Percentiles rank a stretch among this genome's conserved stretches.
Evolutionary conservation across 2,888 invertebrate genomes (phyloP).

Genomic region (Nomada fabriciana): DNA sequence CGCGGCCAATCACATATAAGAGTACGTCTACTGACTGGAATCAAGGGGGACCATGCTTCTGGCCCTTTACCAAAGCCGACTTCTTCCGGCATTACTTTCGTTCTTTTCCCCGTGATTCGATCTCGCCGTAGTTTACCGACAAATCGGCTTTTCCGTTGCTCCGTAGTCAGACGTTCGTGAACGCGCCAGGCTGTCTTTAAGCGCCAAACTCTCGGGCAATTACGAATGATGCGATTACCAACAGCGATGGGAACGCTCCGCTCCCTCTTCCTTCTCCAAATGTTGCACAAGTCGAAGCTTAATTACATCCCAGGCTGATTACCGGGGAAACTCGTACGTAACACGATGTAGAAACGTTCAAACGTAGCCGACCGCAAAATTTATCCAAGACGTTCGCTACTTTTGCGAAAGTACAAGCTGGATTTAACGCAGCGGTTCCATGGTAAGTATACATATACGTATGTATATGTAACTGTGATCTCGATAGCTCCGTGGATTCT

Average conservation of each 20-base stretch:
- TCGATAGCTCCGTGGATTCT: too few relatives aligned
- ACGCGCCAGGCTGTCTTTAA: conserved; percentile 21
- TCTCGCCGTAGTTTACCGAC: conserved; percentile 43
- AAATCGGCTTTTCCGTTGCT: conserved; percentile 60
- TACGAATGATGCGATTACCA: conserved; percentile 51
- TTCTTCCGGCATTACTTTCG: conserved; percentile 36
- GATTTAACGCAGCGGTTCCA: background rate
- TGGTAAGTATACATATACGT: too few relatives aligned
- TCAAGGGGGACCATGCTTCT: background rate
- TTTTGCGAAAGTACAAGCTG: background rate
- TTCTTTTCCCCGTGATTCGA: conserved; percentile 44
- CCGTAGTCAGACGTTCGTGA: background rate
- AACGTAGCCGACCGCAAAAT: conserved; percentile 10
- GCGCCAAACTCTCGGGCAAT: conserved; percentile 39
- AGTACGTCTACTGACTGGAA: conserved; percentile 36
- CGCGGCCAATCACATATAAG: conserved; percentile 71
- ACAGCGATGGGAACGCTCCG: conserved; percentile 6
- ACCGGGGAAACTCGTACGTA: conserved; percentile 23
- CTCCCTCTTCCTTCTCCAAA: background rate
- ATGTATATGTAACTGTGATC: too few relatives aligned
- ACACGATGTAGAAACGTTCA: background rate
- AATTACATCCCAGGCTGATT: conserved; percentile 34
- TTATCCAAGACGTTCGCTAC: background rate
- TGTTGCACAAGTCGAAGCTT: conserved; percentile 1
- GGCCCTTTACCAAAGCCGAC: conserved; percentile 29